Evolutionary conservation across 2,113 vertebrate species (phyloP).

Genomic region (Centrocercus urophasianus): DNA sequence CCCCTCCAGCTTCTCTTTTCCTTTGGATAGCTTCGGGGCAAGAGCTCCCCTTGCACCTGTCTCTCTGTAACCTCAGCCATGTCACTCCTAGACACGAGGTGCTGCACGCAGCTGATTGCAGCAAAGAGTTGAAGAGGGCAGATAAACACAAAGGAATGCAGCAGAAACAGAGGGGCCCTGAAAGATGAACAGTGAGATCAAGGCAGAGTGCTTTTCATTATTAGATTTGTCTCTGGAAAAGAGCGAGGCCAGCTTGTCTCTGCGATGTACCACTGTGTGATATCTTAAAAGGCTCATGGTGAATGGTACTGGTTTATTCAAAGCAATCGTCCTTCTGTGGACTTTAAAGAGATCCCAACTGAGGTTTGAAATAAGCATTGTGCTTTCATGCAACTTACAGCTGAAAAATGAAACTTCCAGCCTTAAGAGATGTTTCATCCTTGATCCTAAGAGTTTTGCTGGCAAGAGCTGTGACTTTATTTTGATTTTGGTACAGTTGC

Average conservation of each 20-base stretch:
- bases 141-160: constrained; percentile 78
- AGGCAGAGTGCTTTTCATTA: constrained; percentile 7
- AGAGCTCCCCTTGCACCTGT: constrained; percentile 82
- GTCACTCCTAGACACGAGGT: constrained; percentile 73
- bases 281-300: neutral
- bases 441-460: neutral
- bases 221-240: neutral
- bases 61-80: constrained; percentile 77
- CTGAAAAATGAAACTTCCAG: neutral
- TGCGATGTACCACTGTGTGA: neutral
- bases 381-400: neutral
- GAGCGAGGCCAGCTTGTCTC: neutral
- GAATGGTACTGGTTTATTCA: neutral
- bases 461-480: neutral
- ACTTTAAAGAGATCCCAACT: neutral
- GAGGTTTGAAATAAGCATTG: neutral
- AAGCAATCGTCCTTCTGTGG: neutral
- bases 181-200: constrained; percentile 40
- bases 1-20: constrained; percentile 68
- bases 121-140: constrained; percentile 77
- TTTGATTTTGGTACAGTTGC: neutral
- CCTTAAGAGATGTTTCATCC: neutral
- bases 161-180: constrained; percentile 57
- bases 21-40: constrained; percentile 72
- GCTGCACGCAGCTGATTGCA: constrained; percentile 66